Conservation (phyloP, 2,888 invertebrate genomes). For the Nezara viridula region DNA sequence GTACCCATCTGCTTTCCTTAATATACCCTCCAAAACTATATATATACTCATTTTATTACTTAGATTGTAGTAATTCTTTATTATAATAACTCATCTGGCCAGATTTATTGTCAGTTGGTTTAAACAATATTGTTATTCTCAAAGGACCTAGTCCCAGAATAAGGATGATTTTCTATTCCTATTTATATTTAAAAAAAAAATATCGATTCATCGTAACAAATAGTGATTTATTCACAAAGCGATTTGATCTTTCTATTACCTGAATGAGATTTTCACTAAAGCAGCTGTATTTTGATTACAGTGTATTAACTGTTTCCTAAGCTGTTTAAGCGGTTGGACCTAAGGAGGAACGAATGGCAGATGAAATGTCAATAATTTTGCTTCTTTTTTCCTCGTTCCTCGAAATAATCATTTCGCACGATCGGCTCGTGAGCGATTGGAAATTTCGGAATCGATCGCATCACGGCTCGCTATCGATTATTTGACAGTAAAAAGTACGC, state of each 20-base stretch:
- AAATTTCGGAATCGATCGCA: not conserved
- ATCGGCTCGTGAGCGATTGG: not conserved
- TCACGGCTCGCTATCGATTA: not conserved
- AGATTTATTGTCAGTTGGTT: too few relatives aligned
- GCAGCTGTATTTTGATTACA: not conserved
- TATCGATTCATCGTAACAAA: not conserved
- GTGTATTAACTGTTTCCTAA: conserved; percentile 14
- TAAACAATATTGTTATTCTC: too few relatives aligned
- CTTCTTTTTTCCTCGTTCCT: not conserved
- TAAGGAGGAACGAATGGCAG: not conserved
- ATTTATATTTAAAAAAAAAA: too few relatives aligned
- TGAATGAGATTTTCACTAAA: not conserved
- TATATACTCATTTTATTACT: too few relatives aligned
- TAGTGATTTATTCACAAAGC: not conserved
- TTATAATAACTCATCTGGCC: too few relatives aligned
- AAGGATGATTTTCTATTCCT: too few relatives aligned
- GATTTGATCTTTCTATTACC: not conserved
- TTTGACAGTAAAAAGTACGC: not conserved
- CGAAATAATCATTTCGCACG: not conserved
- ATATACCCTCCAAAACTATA: too few relatives aligned
- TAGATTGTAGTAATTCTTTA: too few relatives aligned
- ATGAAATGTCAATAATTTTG: not conserved
- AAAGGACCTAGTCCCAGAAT: too few relatives aligned
- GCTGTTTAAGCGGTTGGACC: not conserved
- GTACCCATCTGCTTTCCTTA: too few relatives aligned